A percentile compares a stretch with the other conserved stretches of the same genome.
Evolutionary conservation across 2,888 invertebrate genomes (phyloP).

Genomic region (Tanytarsus gracilentus): DNA sequence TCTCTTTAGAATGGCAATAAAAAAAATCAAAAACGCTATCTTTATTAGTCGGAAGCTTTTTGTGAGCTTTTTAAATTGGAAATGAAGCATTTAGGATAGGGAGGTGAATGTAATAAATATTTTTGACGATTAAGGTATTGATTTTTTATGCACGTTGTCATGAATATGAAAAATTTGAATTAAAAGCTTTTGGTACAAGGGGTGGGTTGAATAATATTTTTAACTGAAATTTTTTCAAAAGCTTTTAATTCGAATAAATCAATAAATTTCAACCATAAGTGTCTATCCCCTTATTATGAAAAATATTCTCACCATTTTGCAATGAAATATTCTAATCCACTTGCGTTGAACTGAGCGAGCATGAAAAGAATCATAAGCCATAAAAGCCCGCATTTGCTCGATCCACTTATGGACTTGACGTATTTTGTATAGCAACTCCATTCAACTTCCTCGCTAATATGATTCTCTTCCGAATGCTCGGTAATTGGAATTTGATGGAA

Average conservation of each 20-base stretch:
- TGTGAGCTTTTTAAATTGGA: no score
- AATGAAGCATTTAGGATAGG: no score
- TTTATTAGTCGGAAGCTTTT: background rate
- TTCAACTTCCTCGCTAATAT: conserved; percentile 26
- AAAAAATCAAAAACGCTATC: background rate
- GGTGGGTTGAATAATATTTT: no score
- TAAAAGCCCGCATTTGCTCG: conserved; percentile 32
- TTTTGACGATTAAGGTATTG: no score
- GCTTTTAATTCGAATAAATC: no score
- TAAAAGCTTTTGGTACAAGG: no score
- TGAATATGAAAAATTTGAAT: no score
- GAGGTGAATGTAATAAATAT: no score
- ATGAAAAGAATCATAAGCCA: conserved; percentile 35
- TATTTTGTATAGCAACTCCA: conserved; percentile 34
- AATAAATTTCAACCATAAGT: no score
- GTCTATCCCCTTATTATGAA: no score
- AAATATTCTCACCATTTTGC: conserved; percentile 37
- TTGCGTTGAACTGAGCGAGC: conserved; percentile 36
- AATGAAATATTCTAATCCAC: conserved; percentile 40
- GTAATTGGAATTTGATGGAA: background rate
- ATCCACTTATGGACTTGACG: conserved; percentile 37
- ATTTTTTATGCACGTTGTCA: no score
- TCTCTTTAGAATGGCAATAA: background rate
- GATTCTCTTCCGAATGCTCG: conserved; percentile 29
- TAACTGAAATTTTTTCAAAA: no score